Conservation (phyloP, 1,140 invertebrate genomes). For the Aplysia californica region DNA sequence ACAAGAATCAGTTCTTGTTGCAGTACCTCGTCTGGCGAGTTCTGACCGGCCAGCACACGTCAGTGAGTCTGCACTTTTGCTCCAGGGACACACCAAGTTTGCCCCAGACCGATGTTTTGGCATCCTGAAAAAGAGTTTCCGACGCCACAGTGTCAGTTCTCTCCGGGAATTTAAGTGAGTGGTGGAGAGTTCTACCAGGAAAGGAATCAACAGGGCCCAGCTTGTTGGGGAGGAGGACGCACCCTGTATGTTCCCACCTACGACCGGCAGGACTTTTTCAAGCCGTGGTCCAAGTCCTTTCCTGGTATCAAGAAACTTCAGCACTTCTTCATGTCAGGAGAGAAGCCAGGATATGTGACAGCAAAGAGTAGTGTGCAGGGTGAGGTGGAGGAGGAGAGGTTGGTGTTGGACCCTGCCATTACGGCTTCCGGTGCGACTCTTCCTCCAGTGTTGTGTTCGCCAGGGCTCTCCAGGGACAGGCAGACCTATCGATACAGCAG, state of each 20-base stretch:
- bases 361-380: not conserved
- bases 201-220: not conserved
- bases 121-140: not conserved
- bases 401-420: not conserved
- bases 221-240: not conserved
- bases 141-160: not conserved
- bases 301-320: not conserved
- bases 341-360: not conserved
- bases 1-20: conserved; percentile 28
- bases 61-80: conserved; percentile 7
- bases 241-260: not conserved
- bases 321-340: not conserved
- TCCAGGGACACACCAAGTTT: conserved; percentile 21
- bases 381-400: not conserved
- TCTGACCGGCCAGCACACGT: not conserved
- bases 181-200: not conserved
- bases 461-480: not conserved
- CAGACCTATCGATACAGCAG: not conserved
- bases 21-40: conserved; percentile 13
- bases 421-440: not conserved
- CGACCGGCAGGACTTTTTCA: not conserved
- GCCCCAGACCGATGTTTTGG: conserved; percentile 25
- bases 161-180: not conserved
- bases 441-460: not conserved
- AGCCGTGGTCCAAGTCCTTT: not conserved